Evolutionary conservation across 2,797 vertebrate genomes (phyloP), one percentile per base, ranked within the genome.

Genomic region (Phoeniculus purpureus): DNA sequence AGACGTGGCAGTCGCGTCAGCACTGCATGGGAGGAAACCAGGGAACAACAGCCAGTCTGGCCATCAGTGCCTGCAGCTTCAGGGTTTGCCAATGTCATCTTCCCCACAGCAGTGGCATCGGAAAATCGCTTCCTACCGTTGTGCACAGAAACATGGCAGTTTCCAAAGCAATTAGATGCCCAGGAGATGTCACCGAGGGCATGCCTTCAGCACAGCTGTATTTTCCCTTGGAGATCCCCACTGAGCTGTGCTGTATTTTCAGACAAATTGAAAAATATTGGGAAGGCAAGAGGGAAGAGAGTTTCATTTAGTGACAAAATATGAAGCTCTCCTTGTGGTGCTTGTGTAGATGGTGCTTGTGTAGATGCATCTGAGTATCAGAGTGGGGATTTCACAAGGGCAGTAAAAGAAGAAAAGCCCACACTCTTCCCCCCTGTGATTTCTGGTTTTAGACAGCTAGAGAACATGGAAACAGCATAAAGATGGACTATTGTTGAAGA

Each of bases 341-440:
- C 37, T 37, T 37, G 37, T 65, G 5, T 83, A 70, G 76, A 15
- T 40, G 66, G 37, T 52, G 47, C 34, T 73, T 4, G 2, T 26
- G 21, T 67, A 64, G 26, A 32, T 10, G 4, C 14, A 17, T 56
- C 23, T 20, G 15, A 31, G 29, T 3, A 2, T 66, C 65, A 47
- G 65, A 67, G 32, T 5, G 5, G 48, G 34, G 47, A 60, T 90
- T 93, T 86, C 50, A 58, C 29, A 70, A 64, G 18, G 11, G 54
- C 12, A 2, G 20, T 51, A 61, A 74, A 81, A 18, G 14, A 58
- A 73, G 54, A 48, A 58, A 54, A 90, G 6, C 27, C 54, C 8
- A 21, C 16, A 0, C 18, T 56, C 7, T 26, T 77, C 21, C 54
- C 37, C 0, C 0, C 6, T 40, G 90, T 58, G 54, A 67, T 64